These are phyloP conservation scores for Drosophila orosa DNA, from an alignment of 1,140 invertebrate species.

Conservation along the genomic window DNA sequence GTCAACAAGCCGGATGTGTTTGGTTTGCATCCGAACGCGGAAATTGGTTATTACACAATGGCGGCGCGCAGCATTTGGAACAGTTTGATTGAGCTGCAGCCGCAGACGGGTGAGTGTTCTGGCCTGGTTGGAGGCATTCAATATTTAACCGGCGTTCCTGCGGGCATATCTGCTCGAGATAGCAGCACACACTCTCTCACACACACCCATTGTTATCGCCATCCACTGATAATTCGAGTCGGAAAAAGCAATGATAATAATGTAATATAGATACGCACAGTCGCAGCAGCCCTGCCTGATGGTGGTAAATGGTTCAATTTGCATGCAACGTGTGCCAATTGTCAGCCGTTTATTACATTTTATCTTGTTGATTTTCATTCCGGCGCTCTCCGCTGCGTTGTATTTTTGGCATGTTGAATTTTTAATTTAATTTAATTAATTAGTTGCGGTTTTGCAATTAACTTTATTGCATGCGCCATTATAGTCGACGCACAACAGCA, in stretches of 20 bases:
- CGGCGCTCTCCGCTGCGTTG: slow-evolving; percentile 36
- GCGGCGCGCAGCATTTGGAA: slow-evolving; percentile 93
- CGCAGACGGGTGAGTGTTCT: slow-evolving; percentile 89
- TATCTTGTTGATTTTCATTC: slow-evolving; percentile 82
- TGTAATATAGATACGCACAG: slow-evolving; percentile 33
- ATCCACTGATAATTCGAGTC: slow-evolving; percentile 60
- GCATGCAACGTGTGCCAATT: slow-evolving; percentile 79
- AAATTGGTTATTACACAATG: slow-evolving; percentile 95
- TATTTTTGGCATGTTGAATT: slow-evolving; percentile 81
- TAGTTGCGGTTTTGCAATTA: slow-evolving; percentile 84
- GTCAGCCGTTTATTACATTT: slow-evolving; percentile 81
- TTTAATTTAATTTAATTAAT: slow-evolving; percentile 84
- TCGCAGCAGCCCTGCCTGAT: neutral
- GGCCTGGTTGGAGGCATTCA: slow-evolving; percentile 5
- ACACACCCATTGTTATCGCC: slow-evolving; percentile 15
- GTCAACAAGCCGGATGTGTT: slow-evolving; percentile 93
- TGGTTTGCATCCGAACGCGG: slow-evolving; percentile 95
- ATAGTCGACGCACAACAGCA: slow-evolving; percentile 65
- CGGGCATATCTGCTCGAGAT: slow-evolving; percentile 40
- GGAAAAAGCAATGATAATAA: slow-evolving; percentile 51
- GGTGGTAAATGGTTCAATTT: slow-evolving; percentile 75
- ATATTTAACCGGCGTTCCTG: slow-evolving; percentile 28
- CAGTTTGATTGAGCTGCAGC: slow-evolving; percentile 93
- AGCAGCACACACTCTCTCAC: slow-evolving; percentile 5
- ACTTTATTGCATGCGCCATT: slow-evolving; percentile 84